phyloP scores from a whole-genome alignment of 2,888 invertebrate genomes.

The Bellardia pandia region DNA sequence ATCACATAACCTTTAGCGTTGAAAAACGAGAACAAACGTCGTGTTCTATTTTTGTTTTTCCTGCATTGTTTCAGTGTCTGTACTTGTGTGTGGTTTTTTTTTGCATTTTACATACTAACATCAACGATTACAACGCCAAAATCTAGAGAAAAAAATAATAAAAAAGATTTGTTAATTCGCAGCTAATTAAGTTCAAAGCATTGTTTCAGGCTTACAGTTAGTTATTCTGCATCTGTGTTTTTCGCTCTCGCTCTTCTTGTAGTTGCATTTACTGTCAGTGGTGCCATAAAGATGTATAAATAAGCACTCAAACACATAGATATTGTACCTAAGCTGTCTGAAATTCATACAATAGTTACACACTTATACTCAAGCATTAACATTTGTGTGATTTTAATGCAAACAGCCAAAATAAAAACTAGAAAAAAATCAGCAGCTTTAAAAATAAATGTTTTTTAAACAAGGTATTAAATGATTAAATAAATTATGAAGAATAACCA shows the following conservation, averaged over 20 bases:
- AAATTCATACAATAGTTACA: background rate
- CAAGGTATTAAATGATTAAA: too few species aligned
- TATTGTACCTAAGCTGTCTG: background rate
- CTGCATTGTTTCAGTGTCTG: background rate
- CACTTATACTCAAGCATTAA: background rate
- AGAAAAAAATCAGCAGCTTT: too few species aligned
- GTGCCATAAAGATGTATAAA: conserved; percentile 36
- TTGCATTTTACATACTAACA: conserved; percentile 48
- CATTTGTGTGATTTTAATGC: conserved; percentile 19
- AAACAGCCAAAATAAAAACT: background rate
- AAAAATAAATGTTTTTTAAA: too few species aligned
- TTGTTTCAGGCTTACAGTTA: conserved; percentile 62
- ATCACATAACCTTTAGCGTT: conserved; percentile 66
- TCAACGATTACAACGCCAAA: conserved; percentile 41
- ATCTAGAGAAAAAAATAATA: conserved; percentile 15
- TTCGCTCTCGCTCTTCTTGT: background rate
- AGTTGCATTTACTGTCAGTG: background rate
- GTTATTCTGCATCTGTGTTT: background rate
- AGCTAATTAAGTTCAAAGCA: conserved; percentile 73
- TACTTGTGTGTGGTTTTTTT: background rate
- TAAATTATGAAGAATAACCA: too few species aligned
- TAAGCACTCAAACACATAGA: background rate
- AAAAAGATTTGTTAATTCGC: conserved; percentile 70
- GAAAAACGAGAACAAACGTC: conserved; percentile 12
- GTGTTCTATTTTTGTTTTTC: conserved; percentile 42